Conservation (phyloP, 35 echinoderm and acorn worm species). For the Patiria miniata region DNA sequence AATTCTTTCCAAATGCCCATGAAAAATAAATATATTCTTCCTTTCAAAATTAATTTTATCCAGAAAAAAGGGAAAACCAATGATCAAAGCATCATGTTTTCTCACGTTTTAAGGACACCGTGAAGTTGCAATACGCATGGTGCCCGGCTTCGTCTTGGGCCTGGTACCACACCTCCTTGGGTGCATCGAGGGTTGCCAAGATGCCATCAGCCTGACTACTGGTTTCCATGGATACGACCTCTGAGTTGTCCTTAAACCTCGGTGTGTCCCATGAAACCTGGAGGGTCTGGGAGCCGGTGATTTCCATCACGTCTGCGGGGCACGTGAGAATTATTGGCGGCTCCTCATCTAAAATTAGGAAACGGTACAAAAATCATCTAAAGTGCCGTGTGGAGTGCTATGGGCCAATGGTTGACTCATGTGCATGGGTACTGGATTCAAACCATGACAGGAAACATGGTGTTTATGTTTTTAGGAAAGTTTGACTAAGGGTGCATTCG, state of each 20-base stretch:
- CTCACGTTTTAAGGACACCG: background rate
- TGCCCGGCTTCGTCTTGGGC: background rate
- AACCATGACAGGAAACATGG: too few species aligned
- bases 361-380: background rate
- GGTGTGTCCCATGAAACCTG: background rate
- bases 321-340: background rate
- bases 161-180: slow-evolving; percentile 18
- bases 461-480: too few species aligned
- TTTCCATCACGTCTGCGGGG: background rate
- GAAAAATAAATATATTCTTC: too few species aligned
- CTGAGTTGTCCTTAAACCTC: background rate
- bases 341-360: slow-evolving; percentile 4
- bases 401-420: too few species aligned
- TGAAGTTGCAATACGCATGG: background rate
- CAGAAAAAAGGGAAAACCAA: too few species aligned
- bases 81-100: background rate
- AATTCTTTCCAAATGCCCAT: too few species aligned
- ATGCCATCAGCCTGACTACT: background rate
- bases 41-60: too few species aligned
- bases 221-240: background rate
- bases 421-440: too few species aligned
- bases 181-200: background rate
- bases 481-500: too few species aligned
- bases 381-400: too few species aligned
- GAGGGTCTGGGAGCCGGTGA: background rate